Percentiles rank a stretch among this genome's conserved stretches.
These are phyloP conservation scores for Dallia pectoralis DNA, from an alignment of 2,797 vertebrate species.

Conservation along the genomic window DNA sequence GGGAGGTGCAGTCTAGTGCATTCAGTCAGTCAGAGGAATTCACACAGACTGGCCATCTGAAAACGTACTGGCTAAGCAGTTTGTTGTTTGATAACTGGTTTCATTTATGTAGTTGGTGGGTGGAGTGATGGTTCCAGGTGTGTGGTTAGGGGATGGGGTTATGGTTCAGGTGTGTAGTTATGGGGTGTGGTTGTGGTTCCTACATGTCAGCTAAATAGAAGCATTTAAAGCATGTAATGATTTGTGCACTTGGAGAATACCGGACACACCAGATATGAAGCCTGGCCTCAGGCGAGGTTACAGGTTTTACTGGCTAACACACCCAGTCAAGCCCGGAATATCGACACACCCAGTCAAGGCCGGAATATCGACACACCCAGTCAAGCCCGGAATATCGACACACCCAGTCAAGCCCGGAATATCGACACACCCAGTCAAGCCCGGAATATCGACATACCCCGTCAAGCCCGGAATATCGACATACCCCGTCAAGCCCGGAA, in stretches of 20 bases:
- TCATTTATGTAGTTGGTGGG: no score
- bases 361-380: no score
- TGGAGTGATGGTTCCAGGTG: background rate
- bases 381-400: no score
- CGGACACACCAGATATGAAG: constrained; percentile 58
- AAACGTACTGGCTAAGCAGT: background rate
- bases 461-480: background rate
- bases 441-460: background rate
- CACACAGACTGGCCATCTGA: background rate
- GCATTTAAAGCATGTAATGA: background rate
- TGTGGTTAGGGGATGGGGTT: background rate
- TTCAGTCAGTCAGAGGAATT: no score
- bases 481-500: background rate
- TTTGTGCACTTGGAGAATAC: constrained; percentile 44
- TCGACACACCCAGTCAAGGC: background rate
- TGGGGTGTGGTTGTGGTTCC: background rate
- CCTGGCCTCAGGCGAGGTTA: background rate
- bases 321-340: background rate
- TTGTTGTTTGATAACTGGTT: background rate
- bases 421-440: no score
- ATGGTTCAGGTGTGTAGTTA: background rate
- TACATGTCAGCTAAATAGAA: background rate
- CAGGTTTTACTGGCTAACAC: background rate
- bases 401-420: no score
- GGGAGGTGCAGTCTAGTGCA: no score